Base-by-base conservation (phyloP, 2,888 invertebrate species). In the Schizaphis graminum region DNA sequence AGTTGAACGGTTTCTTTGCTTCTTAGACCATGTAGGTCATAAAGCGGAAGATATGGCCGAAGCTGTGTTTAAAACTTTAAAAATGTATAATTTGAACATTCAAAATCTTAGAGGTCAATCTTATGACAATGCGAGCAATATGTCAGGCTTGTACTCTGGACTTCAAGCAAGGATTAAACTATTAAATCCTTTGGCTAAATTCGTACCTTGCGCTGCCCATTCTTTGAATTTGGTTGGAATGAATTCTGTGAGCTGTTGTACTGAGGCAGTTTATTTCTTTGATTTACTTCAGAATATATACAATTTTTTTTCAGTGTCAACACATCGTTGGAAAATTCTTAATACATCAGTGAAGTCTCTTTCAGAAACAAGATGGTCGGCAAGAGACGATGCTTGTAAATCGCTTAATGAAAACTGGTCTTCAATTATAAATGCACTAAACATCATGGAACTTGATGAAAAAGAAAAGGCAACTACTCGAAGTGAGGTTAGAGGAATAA, bases 141-240 rank as follows among this genome's bases (percentile, higher is more conserved):
- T 47, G 47, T 47, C 47, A 47, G 47, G 47, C 47, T 47, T 47
- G 47, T 47, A 67, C 67, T 28, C 67, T 28, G 67, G 67, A 24
- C 8, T 67, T 28, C 67, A 67, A 28, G 57, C 56, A 24, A 92
- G 86, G 44, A 94, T 95, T 93, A 44, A 89, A n/a, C 93, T 95
- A 53, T 47, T 87, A 85, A 95, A 95, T 94, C 28, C 93, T 41
- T 94, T 95, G 56, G 95, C 95, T n/a, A 89, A 90, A 44, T 94
- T 84, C 35, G 77, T 84, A 10, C 77, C 41, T 13, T 84, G 77
- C 35, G n/a, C 77, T 13, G 77, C 35, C 3, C 90, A n/a, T n/a
- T n/a, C n/a, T n/a, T n/a, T n/a, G n/a, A n/a, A n/a, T n/a, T n/a
- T n/a, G n/a, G n/a, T n/a, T 47, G 47, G 47, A 47, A 47, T 47